These are phyloP conservation scores for Copsychus sechellarum DNA, from an alignment of 2,113 vertebrate species.

Conservation along the genomic window DNA sequence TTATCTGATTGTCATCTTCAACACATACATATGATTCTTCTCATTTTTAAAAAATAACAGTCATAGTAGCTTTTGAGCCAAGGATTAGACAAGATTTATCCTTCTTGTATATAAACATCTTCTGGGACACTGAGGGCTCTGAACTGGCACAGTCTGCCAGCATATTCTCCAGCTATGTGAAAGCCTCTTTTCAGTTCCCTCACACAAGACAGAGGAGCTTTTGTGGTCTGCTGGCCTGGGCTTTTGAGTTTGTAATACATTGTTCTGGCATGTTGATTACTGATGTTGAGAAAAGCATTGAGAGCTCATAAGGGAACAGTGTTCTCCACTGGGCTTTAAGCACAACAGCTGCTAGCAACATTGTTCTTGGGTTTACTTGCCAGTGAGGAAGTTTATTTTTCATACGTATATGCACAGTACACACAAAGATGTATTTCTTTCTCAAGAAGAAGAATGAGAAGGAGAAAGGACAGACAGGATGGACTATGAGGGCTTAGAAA, in stretches of 20 bases:
- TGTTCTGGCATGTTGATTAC: neutral
- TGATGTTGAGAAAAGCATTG: conserved; percentile 12
- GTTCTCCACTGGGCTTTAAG: neutral
- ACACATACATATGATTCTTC: neutral
- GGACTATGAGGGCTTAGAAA: neutral
- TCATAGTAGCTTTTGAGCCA: conserved; percentile 1
- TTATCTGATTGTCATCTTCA: neutral
- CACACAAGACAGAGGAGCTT: neutral
- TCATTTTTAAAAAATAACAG: conserved; percentile 17
- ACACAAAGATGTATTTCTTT: neutral
- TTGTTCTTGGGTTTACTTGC: conserved; percentile 4
- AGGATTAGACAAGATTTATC: conserved; percentile 24
- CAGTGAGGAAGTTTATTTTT: conserved; percentile 47
- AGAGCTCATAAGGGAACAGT: conserved; percentile 35
- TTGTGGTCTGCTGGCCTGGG: conserved; percentile 22
- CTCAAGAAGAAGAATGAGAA: neutral
- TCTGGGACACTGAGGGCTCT: neutral
- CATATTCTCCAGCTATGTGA: neutral
- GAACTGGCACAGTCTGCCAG: neutral
- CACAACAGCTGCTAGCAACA: conserved; percentile 29
- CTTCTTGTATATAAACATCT: neutral
- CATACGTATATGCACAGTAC: neutral
- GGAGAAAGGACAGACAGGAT: neutral
- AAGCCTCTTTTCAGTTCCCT: conserved; percentile 32
- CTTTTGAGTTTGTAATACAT: neutral